Conservation (phyloP, 2,888 invertebrate species). For the Cyaniris semiargus region DNA sequence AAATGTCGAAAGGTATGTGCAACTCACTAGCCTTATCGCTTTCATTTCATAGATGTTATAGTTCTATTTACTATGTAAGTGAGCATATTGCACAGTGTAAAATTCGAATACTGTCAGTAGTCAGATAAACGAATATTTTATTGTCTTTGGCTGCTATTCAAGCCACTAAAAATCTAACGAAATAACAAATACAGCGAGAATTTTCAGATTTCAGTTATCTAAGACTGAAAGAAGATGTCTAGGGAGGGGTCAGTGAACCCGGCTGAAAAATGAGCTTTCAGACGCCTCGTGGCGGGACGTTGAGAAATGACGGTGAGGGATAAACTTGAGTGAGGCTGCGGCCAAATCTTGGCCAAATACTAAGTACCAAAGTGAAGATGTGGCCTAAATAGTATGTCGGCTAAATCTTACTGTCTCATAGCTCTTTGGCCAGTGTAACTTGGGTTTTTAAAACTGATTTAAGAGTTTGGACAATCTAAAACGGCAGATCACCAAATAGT, state of each 20-base stretch:
- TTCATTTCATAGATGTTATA: too few relatives aligned
- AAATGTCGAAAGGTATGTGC: too few relatives aligned
- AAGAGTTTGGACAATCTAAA: too few relatives aligned
- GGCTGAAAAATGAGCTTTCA: constrained; percentile 8
- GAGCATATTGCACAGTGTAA: not conserved
- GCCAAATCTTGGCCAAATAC: not conserved
- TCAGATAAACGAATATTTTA: not conserved
- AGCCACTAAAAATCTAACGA: not conserved
- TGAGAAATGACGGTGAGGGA: not conserved
- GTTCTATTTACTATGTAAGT: too few relatives aligned
- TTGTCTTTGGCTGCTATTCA: not conserved
- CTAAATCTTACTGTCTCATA: too few relatives aligned
- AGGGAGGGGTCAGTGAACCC: constrained; percentile 6
- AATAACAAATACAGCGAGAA: not conserved
- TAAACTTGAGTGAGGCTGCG: not conserved
- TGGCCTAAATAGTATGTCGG: too few relatives aligned
- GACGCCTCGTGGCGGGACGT: constrained; percentile 6
- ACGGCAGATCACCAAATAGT: too few relatives aligned
- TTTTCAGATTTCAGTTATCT: not conserved
- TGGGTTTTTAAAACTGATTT: too few relatives aligned
- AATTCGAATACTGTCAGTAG: not conserved
- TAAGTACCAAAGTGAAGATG: not conserved
- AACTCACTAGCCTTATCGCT: too few relatives aligned
- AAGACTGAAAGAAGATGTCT: constrained; percentile 9
- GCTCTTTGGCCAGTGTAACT: too few relatives aligned